phyloP scores from a whole-genome alignment of 2,113 vertebrate species.

The Procapra przewalskii region DNA sequence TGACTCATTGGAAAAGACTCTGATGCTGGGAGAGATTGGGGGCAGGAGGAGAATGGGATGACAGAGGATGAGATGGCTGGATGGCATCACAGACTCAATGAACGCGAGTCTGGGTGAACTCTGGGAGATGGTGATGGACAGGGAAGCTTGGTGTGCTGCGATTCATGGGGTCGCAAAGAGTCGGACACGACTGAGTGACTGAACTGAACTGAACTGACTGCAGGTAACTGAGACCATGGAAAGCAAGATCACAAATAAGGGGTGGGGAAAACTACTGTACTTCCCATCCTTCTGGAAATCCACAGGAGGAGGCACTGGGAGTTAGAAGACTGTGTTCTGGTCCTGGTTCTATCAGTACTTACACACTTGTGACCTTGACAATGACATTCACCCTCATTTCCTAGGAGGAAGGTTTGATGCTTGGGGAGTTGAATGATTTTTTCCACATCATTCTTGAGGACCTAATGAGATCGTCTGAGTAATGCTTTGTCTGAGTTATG shows the following conservation, averaged over 20 bases:
- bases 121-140: no score
- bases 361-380: background rate
- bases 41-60: no score
- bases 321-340: background rate
- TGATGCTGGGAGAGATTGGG: no score
- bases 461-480: background rate
- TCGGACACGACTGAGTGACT: no score
- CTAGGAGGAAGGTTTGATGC: background rate
- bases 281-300: background rate
- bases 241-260: background rate
- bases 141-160: no score
- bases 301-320: background rate
- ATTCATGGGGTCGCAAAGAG: no score
- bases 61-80: no score
- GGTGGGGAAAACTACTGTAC: background rate
- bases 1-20: no score
- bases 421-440: background rate
- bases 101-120: no score
- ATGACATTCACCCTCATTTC: background rate
- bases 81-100: no score
- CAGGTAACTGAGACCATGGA: background rate
- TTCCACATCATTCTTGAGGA: no score
- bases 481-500: background rate
- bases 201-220: no score
- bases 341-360: background rate